Evolutionary conservation across 2,888 invertebrate species (phyloP).

Genomic region (Pyrocoelia pectoralis): DNA sequence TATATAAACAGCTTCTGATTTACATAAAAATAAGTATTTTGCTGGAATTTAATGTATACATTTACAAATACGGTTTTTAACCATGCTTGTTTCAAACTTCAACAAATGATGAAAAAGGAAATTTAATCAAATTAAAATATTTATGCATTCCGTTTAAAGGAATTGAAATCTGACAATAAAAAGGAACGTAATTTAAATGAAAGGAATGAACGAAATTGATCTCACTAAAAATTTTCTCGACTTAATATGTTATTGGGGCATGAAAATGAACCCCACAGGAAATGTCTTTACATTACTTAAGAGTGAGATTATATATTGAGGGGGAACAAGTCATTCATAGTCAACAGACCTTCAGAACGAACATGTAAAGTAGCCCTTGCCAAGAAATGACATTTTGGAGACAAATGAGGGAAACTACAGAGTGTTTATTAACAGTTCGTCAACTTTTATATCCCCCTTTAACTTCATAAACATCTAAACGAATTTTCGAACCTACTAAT

Average conservation of each 20-base stretch:
- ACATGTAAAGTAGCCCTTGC: conserved; percentile 57
- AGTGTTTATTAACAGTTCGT: conserved; percentile 21
- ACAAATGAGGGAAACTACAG: conserved; percentile 50
- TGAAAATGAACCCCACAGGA: conserved; percentile 28
- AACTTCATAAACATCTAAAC: conserved; percentile 8
- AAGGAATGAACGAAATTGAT: conserved; percentile 13
- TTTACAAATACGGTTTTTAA: too few species aligned
- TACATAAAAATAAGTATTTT: too few species aligned
- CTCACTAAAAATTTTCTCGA: conserved; percentile 9
- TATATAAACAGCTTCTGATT: too few species aligned
- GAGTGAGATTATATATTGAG: conserved; percentile 49
- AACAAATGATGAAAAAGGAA: neutral
- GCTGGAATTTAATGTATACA: too few species aligned
- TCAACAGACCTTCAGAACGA: conserved; percentile 54
- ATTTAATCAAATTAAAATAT: conserved; percentile 5
- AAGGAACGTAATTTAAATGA: conserved; percentile 14
- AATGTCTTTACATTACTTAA: conserved; percentile 39
- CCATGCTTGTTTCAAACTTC: too few species aligned
- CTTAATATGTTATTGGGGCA: conserved; percentile 21
- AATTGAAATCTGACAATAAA: neutral
- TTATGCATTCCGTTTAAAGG: neutral
- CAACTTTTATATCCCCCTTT: conserved; percentile 16
- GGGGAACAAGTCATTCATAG: conserved; percentile 51
- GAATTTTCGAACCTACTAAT: neutral
- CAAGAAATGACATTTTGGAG: conserved; percentile 52